Base-by-base conservation (phyloP, 2,888 invertebrate species). In the Fabriciana adippe region DNA sequence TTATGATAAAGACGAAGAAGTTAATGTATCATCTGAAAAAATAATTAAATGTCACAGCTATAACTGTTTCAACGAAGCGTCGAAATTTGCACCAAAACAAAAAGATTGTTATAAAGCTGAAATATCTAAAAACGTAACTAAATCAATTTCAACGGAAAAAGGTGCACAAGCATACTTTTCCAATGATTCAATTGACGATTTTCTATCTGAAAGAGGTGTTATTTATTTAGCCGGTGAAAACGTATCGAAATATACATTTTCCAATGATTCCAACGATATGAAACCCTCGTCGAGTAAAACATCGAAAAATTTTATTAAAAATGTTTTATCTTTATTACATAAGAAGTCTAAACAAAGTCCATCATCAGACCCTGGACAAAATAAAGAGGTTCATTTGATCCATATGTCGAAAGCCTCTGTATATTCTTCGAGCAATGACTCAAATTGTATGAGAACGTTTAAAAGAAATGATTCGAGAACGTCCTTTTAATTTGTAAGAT, bases 151-250 rank as follows among this genome's bases (percentile, higher is more conserved):
- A 0, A 82, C 81, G 3, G 86, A 86, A 15, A 88, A 87, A 71
- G 83, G 80, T 0, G 88, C 87, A 0, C 90, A 91, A 66, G 87
- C 84, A 0, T 79, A 71, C 6, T 88, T 92, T 55, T 83, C 90
- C 0, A 89, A 90, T 26, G 91, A 92, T 66, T 89, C 89, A 0
- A 81, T 90, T 5, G 92, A 92, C 15, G 90, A 91, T 56, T 86
- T 83, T 16, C 65, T 92, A 14, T 88, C 88, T 0, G 87, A 90
- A 74, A 75, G 85, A 31, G 87, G 89, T 0, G 76, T 87, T 54
- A 71, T 82, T 2, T 85, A 81, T 21, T 64, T 85, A 1, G 76
- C 78, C 1, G 84, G 81, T 0, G 88, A 88, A 41, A 80, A 85
- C 48, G 70, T 82, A 5, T 87, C 88, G 0, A 88, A 84, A 72